Percentiles rank a stretch among this genome's conserved stretches.
phyloP scores from a whole-genome alignment of 2,888 invertebrate species.

The Unio delphinus region DNA sequence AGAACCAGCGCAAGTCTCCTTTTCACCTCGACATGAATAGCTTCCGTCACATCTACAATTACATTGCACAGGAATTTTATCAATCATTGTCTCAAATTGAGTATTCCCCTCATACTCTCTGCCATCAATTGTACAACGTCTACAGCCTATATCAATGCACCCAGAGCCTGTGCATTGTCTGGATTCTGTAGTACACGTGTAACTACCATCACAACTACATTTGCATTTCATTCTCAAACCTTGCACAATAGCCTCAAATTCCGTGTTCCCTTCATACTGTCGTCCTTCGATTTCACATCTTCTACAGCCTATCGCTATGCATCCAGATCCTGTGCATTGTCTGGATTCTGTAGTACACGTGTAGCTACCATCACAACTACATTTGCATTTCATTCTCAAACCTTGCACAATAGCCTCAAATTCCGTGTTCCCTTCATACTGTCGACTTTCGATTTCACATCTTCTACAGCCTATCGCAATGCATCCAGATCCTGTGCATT shows the following conservation, averaged over 20 bases:
- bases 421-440: constrained; percentile 18
- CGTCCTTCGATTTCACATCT: too few species aligned
- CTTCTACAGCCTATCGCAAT: constrained; percentile 15
- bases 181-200: constrained; percentile 7
- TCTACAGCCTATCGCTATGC: too few species aligned
- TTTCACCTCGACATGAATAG: constrained; percentile 14
- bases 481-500: constrained; percentile 17
- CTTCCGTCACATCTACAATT: constrained; percentile 18
- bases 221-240: constrained; percentile 7
- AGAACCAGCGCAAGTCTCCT: constrained; percentile 8
- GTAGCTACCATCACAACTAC: too few species aligned
- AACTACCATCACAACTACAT: constrained; percentile 10
- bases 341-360: too few species aligned
- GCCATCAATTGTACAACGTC: constrained; percentile 10
- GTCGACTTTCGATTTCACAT: constrained; percentile 22
- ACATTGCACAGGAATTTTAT: constrained; percentile 16
- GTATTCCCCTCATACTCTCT: neutral
- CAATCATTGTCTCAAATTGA: neutral
- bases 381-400: too few species aligned
- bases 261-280: too few species aligned
- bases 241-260: too few species aligned
- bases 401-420: constrained; percentile 10
- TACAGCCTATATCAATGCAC: constrained; percentile 13
- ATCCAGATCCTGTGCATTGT: too few species aligned
- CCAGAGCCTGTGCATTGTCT: constrained; percentile 20